Conservation (phyloP, 2,888 invertebrate species). For the Anodontia alba region DNA sequence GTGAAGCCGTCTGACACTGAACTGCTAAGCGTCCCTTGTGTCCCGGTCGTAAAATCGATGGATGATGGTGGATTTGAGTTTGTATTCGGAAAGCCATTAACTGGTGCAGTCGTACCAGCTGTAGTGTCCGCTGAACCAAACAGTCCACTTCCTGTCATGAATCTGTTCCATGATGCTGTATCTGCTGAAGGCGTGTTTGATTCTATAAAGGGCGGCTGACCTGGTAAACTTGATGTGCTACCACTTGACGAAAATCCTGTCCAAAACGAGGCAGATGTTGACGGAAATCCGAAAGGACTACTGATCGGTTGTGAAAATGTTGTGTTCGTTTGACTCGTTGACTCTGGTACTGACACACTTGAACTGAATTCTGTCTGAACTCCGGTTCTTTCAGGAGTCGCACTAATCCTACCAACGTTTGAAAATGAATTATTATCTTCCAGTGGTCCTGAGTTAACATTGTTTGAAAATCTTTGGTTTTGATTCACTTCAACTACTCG, state of each 20-base stretch:
- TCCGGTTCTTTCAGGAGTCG: not conserved
- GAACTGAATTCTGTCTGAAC: not conserved
- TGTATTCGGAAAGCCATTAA: not conserved
- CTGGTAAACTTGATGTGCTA: not conserved
- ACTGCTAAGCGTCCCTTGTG: too few species aligned
- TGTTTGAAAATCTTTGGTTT: not conserved
- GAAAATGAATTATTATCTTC: not conserved
- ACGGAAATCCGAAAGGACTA: slow-evolving; percentile 9
- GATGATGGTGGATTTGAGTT: not conserved
- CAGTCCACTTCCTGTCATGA: not conserved
- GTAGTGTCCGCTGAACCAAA: not conserved
- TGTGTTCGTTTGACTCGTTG: not conserved
- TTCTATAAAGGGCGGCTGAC: not conserved
- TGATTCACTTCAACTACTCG: not conserved
- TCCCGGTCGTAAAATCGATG: too few species aligned
- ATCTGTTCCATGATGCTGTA: not conserved
- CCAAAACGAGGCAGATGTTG: slow-evolving; percentile 35
- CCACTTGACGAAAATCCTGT: slow-evolving; percentile 2
- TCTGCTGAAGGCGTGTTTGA: not conserved
- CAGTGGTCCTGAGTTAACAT: not conserved
- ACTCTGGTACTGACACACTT: not conserved
- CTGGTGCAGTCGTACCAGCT: not conserved
- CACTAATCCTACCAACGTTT: not conserved
- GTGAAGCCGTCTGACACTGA: not conserved
- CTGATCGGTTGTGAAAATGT: not conserved